These are phyloP conservation scores for Plectrocnemia conspersa DNA, from an alignment of 1,140 invertebrate species.

Conservation along the genomic window DNA sequence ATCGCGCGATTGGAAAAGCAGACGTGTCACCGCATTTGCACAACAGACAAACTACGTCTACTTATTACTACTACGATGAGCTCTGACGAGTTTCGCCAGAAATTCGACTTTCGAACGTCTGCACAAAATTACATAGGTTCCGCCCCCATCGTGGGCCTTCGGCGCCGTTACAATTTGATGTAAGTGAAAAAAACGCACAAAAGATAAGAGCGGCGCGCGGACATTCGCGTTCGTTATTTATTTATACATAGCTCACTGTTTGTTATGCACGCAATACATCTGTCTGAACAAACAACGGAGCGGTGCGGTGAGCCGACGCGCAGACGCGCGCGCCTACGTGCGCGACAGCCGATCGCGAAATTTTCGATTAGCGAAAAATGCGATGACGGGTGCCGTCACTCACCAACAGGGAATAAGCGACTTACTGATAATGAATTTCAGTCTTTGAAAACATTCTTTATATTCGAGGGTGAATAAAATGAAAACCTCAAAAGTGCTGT, in stretches of 20 bases:
- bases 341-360: neutral
- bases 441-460: too few relatives aligned
- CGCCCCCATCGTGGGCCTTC: neutral
- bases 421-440: too few relatives aligned
- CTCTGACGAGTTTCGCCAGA: too few relatives aligned
- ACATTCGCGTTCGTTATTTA: conserved; percentile 20
- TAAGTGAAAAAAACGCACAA: conserved; percentile 5
- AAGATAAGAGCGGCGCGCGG: conserved; percentile 15
- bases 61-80: too few relatives aligned
- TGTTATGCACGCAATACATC: conserved; percentile 18
- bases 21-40: too few relatives aligned
- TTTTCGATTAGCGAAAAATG: neutral
- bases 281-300: conserved; percentile 13
- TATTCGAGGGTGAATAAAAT: too few relatives aligned
- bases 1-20: too few relatives aligned
- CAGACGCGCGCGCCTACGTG: neutral
- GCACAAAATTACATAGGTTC: neutral
- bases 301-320: neutral
- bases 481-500: too few relatives aligned
- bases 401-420: too few relatives aligned
- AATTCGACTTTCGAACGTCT: neutral
- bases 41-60: too few relatives aligned
- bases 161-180: neutral
- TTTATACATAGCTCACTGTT: conserved; percentile 20
- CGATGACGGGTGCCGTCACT: too few relatives aligned